Base-by-base conservation (phyloP, 2,888 invertebrate species). In the Agrilus mali region DNA sequence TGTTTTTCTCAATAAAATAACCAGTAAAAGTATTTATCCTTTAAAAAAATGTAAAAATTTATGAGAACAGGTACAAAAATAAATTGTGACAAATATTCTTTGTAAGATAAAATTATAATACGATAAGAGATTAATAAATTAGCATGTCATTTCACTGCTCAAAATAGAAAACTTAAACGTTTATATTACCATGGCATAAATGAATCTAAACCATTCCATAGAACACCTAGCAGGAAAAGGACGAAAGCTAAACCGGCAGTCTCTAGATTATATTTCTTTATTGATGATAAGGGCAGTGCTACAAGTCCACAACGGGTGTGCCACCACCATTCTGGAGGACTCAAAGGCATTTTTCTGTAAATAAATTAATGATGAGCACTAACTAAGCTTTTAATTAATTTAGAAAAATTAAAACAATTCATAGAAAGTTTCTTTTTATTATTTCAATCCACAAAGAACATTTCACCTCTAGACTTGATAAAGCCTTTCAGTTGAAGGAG, bases 281-380 rank as follows among this genome's bases (percentile, higher is more conserved):
- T 78, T 6, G 82, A 75, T 50, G 79, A 85, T 83, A 86, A 81
- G n/a, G 86, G 86, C 59, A 85, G 69, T 8, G 86, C 80, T 44
- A 86, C 58, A 66, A 82, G 77, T 33, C 85, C 86, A 8, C 82
- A 81, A 55, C 82, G 73, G 2, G 86, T 86, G 58, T 86, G 85
- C 86, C 86, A 86, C 85, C 85, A 86, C 86, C 86, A 86, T 64
- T 86, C 86, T 1, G 86, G 85, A 1, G 86, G 83, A 55, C 83
- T 82, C 8, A 86, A 64, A 1, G 86, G 86, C 82, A 86, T 86
- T 51, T 73, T 72, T 4, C 77, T 78, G 46, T 31, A 60, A 45
- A 39, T 14, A 22, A 10, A 36, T 27, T 17, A 36, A 40, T 12
- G n/a, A 39, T 7, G 27, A 12, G n/a, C n/a, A 20, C 17, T 20